These are phyloP conservation scores for Conus canariensis DNA, from an alignment of 2,888 invertebrate genomes.

Conservation along the genomic window DNA sequence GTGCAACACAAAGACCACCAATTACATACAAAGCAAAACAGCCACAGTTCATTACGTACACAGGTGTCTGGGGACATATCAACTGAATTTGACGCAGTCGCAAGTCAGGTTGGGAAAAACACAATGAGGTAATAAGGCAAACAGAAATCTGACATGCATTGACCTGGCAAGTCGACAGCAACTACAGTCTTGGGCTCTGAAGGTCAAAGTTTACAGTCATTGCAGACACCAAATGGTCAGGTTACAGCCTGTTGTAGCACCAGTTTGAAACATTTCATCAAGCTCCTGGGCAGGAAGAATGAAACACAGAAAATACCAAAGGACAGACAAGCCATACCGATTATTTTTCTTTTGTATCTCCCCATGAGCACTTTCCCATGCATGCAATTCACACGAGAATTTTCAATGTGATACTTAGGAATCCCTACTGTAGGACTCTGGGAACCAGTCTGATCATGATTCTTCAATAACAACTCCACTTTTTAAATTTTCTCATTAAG, in stretches of 20 bases:
- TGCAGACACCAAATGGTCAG: not conserved
- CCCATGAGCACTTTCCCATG: not conserved
- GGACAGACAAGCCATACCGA: not conserved
- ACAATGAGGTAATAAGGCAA: conserved; percentile 30
- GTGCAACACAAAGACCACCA: not conserved
- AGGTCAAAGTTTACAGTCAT: not conserved
- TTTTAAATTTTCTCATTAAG: no score
- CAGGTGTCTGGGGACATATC: not conserved
- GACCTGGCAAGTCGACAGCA: not conserved
- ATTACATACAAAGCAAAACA: not conserved
- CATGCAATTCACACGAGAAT: no score
- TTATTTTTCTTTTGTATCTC: not conserved
- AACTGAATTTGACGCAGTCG: not conserved
- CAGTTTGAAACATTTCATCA: not conserved
- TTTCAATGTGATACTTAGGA: no score
- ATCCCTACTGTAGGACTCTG: no score
- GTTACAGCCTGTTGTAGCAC: not conserved
- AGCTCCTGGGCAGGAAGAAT: not conserved
- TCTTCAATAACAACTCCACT: no score
- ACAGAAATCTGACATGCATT: conserved; percentile 8
- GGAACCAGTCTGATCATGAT: no score
- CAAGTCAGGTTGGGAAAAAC: not conserved
- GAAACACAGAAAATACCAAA: not conserved
- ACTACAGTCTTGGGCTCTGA: not conserved
- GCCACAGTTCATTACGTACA: not conserved